Base-by-base conservation (phyloP, 35 echinoderm and acorn worm genomes). In the Eucidaris tribuloides region DNA sequence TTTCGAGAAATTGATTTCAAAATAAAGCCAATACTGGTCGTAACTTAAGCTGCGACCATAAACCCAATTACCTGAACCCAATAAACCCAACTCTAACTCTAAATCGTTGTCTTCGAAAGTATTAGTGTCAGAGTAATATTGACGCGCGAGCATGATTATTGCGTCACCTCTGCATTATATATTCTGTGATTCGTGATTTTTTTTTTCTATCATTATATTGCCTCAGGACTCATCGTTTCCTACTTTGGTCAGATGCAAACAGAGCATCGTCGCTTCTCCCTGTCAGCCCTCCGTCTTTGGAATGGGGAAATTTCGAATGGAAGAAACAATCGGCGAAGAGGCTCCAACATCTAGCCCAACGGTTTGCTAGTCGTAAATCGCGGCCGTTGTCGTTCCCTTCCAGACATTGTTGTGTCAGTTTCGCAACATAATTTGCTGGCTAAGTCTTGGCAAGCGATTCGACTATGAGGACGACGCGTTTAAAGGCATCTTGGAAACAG, bases 311-410 rank as follows among this genome's bases (percentile, higher is more conserved):
- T 65, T 45, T 36, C 40, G 55, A 19, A 62, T 80, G 41, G 76
- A 88, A 39, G 85, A 88, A 40, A 71, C 71, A 5, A 86, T 86
- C 24, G 34, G 19, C 22, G 84, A 86, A 38, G 84, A 86, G 32
- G 32, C 62, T 23, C n/a, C 42, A 78, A 18, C 70, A 77, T 18
- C 46, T 86, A 6, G n/a, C 29, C 4, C n/a, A 58, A 5, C 58
- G 18, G 15, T 77, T 78, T 42, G 2, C 29, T 17, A 77, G 23
- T 20, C 34, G 25, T 27, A 61, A 38, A 11, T 14, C 17, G 28
- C 28, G 42, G 38, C 33, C 65, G 48, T 86, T 58, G n/a, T 85
- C 42, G 18, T 58, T 61, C 65, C 50, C 2, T 58, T 58, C 15
- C 20, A 23, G 55, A 58, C 15, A 58, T 2, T 58, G 55, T 1